Conservation (phyloP, 2,888 invertebrate genomes). For the Hermodice carunculata region DNA sequence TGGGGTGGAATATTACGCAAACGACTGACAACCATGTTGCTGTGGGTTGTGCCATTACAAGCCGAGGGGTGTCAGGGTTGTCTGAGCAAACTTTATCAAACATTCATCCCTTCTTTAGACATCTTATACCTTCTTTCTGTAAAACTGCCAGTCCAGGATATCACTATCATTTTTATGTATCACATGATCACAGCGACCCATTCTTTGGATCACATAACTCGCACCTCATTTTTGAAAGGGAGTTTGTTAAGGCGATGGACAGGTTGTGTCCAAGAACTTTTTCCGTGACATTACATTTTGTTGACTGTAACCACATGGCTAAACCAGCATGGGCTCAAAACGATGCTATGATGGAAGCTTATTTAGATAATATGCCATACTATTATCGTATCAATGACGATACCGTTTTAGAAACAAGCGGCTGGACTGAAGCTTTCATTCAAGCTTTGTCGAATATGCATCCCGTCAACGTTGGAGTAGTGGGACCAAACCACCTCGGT, state of each 20-base stretch:
- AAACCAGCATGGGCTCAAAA: conserved; percentile 46
- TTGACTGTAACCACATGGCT: conserved; percentile 31
- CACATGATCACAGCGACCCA: conserved; percentile 32
- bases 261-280: conserved; percentile 1
- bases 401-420: conserved; percentile 11
- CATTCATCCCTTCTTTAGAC: too few relatives aligned
- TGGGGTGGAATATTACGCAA: too few relatives aligned
- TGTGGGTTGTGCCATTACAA: too few relatives aligned
- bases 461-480: conserved; percentile 17
- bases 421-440: conserved; percentile 33
- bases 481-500: conserved; percentile 6
- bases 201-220: conserved; percentile 9
- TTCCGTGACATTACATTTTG: conserved; percentile 22
- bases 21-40: too few relatives aligned
- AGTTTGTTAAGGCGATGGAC: conserved; percentile 5
- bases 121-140: conserved; percentile 42
- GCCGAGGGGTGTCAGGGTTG: too few relatives aligned
- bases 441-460: neutral
- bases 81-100: too few relatives aligned
- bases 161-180: conserved; percentile 36
- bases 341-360: conserved; percentile 45
- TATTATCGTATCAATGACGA: conserved; percentile 42
- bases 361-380: conserved; percentile 33
- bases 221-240: neutral
- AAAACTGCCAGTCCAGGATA: conserved; percentile 29